Evolutionary conservation across 1,140 invertebrate species (phyloP), one percentile per base, ranked within the genome.

Genomic region (Cataglyphis hispanica): DNA sequence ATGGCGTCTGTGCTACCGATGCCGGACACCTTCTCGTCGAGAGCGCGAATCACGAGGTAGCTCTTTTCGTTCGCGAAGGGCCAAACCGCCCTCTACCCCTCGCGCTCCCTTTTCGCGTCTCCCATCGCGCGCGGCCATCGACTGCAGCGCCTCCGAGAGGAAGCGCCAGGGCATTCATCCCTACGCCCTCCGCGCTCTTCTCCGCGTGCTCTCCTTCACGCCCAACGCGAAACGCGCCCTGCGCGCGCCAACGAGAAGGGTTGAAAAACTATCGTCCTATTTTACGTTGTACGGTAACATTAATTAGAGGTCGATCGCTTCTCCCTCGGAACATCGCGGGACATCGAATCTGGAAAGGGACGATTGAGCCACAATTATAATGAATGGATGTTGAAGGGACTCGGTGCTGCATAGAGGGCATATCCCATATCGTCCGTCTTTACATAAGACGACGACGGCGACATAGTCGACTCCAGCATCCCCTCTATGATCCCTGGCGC

Each of bases 121-220:
- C 53, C 86, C 53, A 66, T 60, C 69, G 58, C 70, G 58, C 70
- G 81, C 75, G 40, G 53, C 78, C 72, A 74, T 83, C 78, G 78
- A 83, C 78, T 83, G 78, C 78, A 83, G 78, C 78, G 78, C 78
- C 78, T 74, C 78, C 19, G 78, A 60, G 78, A 81, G 78, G 70
- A 83, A 83, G 53, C 67, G 78, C 27, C 56, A 83, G 78, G 78
- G 78, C 78, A 72, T 83, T 83, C 78, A 83, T 83, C 78, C 78
- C 78, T 83, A 53, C 53, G 34, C 63, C 50, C 78, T 69, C 25
- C 67, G 66, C 67, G 66, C 66, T 46, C 69, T 74, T 72, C 66
- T 70, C 78, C 78, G 78, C 78, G 78, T 22, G 63, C 81, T 80
- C 46, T 86, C 80, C 76, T 53, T 87, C 89, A 77, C 75, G 64